Base-by-base conservation (phyloP, 2,888 invertebrate genomes). In the Mylabris sibirica region DNA sequence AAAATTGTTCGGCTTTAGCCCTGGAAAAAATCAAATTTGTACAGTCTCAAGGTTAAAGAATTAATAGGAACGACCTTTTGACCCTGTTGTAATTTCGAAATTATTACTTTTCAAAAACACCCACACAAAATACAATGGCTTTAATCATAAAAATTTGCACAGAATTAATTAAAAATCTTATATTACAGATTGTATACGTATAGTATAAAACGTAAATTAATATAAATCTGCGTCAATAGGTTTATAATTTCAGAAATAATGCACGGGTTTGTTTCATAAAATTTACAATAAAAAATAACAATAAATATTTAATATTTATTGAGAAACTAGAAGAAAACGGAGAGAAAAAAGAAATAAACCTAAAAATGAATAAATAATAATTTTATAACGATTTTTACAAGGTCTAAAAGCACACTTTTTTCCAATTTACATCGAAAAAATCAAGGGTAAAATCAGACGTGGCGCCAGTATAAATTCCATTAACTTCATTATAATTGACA, bases 31-130 rank as follows among this genome's bases (percentile, higher is more conserved):
- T 53, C 53, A 53, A 11, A 53, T 53, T 53, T 22, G 9, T 53
- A 11, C 6, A 22, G 53, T 53, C 53, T 22, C 53, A 53, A 53
- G 53, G 53, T 53, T 22, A 53, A 53, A 49, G 20, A 9, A 20
- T 17, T 20, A 49, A 49, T 49, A 49, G 20, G 12, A 53, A 11
- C 53, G 53, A 53, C 53, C 53, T 53, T 53, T 53, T 53, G 53
- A 53, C 53, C 53, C 4, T 53, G 49, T 53, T 3, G 22, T 53
- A 53, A 53, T 53, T 22, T 53, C 22, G 20, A 49, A 49, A 49
- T 49, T n/a, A 41, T 41, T 49, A 49, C 22, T 41, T 41, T 14
- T 41, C 41, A 41, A 41, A 41, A 22, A 22, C 53, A 53, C 53
- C 53, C 11, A 53, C 53, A 22, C 11, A 14, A 14, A 41, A 41